A percentile compares a stretch with the other conserved stretches of the same genome.
Conservation (phyloP, 2,113 vertebrate genomes). For the Festucalex cinctus region DNA sequence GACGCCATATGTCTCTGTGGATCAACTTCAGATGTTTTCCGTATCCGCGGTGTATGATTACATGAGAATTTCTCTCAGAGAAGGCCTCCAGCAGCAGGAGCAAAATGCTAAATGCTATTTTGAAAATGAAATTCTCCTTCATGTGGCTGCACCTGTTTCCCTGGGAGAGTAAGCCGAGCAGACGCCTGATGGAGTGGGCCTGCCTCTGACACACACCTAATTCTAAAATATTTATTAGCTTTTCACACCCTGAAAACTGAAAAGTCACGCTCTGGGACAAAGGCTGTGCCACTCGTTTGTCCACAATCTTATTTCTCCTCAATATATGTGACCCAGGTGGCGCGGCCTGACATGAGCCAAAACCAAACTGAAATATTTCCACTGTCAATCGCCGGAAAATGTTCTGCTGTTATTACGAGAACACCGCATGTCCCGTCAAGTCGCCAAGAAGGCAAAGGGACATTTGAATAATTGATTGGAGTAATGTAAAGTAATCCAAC, state of each 20-base stretch:
- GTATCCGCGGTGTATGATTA: constrained; percentile 73
- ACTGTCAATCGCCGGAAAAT: constrained; percentile 35
- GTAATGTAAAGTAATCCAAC: constrained; percentile 79
- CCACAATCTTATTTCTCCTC: constrained; percentile 44
- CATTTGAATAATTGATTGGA: constrained; percentile 79
- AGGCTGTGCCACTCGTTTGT: constrained; percentile 75
- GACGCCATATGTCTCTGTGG: constrained; percentile 74
- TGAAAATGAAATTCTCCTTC: constrained; percentile 97
- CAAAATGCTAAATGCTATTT: constrained; percentile 90
- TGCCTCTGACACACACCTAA: constrained; percentile 87
- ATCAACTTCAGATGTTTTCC: constrained; percentile 75
- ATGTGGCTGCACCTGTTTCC: constrained; percentile 94
- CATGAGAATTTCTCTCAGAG: constrained; percentile 79
- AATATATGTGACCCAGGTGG: constrained; percentile 44
- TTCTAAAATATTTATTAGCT: constrained; percentile 99
- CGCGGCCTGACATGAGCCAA: constrained; percentile 37
- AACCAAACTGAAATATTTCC: constrained; percentile 29
- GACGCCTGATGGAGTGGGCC: constrained; percentile 85
- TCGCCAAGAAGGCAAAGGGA: constrained; percentile 57
- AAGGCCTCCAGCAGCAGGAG: constrained; percentile 83
- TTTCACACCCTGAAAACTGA: constrained; percentile 79
- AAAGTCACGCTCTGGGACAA: constrained; percentile 77
- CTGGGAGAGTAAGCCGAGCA: constrained; percentile 89
- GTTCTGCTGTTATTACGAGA: constrained; percentile 29
- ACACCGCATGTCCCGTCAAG: constrained; percentile 49